Conservation (phyloP, 2,797 vertebrate species). For the Xenops minutus region DNA sequence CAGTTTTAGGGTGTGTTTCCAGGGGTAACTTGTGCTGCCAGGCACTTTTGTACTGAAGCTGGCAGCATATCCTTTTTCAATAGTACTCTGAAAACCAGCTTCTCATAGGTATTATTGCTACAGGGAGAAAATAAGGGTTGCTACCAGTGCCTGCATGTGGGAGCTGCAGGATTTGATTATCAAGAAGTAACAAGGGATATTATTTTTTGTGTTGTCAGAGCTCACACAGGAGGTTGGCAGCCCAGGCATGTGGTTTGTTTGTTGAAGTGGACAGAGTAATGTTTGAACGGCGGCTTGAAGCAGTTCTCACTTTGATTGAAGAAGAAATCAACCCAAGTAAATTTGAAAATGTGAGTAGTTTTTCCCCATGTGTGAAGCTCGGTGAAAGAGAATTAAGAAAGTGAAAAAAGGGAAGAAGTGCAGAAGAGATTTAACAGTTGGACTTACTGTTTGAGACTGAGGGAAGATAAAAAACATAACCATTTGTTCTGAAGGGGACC, state of each 20-base stretch:
- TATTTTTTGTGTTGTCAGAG: conserved; percentile 58
- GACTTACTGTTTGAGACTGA: background rate
- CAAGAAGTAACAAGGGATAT: background rate
- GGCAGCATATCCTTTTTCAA: background rate
- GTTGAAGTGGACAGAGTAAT: conserved; percentile 87
- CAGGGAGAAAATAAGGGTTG: background rate
- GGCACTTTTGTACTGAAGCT: background rate
- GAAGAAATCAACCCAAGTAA: conserved; percentile 83
- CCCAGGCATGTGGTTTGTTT: conserved; percentile 89
- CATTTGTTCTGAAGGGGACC: background rate
- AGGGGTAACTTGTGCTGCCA: background rate
- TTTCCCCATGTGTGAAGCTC: background rate
- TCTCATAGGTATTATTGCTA: background rate
- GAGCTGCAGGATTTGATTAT: background rate
- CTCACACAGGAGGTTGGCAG: conserved; percentile 84
- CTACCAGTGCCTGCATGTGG: background rate
- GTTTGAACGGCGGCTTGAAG: conserved; percentile 81
- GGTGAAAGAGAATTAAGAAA: background rate
- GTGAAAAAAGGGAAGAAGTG: background rate
- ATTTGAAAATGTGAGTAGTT: conserved; percentile 86
- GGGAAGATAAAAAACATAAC: background rate
- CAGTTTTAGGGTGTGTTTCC: background rate
- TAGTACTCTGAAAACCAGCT: background rate
- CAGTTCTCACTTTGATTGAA: conserved; percentile 84
- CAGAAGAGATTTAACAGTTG: background rate